Conservation (phyloP, 1,140 invertebrate genomes). For the Rhysida immarginata region DNA sequence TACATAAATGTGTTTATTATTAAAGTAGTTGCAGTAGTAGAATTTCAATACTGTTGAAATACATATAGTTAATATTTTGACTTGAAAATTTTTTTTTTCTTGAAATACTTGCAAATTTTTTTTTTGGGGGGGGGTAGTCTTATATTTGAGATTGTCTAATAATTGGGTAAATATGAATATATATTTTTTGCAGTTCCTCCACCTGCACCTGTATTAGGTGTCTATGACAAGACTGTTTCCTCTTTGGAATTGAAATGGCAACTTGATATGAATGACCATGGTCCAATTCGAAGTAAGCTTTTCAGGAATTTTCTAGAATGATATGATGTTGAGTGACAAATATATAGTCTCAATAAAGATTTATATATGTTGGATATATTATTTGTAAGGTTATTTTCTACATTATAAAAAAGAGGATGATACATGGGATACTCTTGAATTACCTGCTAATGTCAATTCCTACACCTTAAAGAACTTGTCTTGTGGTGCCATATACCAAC, state of each 20-base stretch:
- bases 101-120: too few relatives aligned
- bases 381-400: constrained; percentile 53
- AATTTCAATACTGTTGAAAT: too few relatives aligned
- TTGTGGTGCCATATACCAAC: constrained; percentile 79
- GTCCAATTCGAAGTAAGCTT: constrained; percentile 4
- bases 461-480: constrained; percentile 71
- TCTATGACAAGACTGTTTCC: neutral
- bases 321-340: neutral
- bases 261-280: neutral
- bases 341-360: neutral
- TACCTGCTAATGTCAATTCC: constrained; percentile 40
- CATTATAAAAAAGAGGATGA: constrained; percentile 81
- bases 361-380: constrained; percentile 1
- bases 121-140: too few relatives aligned
- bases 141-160: too few relatives aligned
- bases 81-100: too few relatives aligned
- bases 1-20: too few relatives aligned
- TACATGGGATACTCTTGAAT: constrained; percentile 50
- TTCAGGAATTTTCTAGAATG: neutral
- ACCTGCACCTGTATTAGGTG: neutral
- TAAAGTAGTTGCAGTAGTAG: too few relatives aligned
- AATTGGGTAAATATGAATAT: too few relatives aligned
- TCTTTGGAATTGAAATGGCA: constrained; percentile 9
- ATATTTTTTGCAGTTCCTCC: constrained; percentile 6
- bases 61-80: too few relatives aligned